A percentile compares a stretch with the other conserved stretches of the same genome.
These are phyloP conservation scores for Andrena haemorrhoa DNA, from an alignment of 2,888 invertebrate species.

Conservation along the genomic window DNA sequence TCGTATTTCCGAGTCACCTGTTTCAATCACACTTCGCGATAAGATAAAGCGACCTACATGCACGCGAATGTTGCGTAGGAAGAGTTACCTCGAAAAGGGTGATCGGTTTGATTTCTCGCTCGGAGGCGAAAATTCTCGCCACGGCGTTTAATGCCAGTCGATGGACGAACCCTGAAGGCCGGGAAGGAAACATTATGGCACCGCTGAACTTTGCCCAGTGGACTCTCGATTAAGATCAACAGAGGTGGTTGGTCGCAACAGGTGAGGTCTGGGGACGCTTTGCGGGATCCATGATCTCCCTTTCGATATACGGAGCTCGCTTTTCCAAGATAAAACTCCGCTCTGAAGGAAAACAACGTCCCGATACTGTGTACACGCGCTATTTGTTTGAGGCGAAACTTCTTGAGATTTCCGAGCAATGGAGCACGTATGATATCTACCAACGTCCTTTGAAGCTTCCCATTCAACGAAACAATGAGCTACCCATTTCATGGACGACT, in stretches of 20 bases:
- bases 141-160: slow-evolving; percentile 3
- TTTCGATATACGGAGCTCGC: slow-evolving; percentile 46
- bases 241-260: slow-evolving; percentile 68
- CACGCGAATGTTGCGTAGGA: background rate
- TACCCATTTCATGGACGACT: background rate
- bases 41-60: slow-evolving; percentile 3
- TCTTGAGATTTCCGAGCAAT: background rate
- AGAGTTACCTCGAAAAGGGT: slow-evolving; percentile 24
- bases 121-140: slow-evolving; percentile 16
- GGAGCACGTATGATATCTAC: background rate
- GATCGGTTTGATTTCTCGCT: background rate
- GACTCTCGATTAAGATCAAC: slow-evolving; percentile 68
- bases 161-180: slow-evolving; percentile 7
- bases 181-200: slow-evolving; percentile 52
- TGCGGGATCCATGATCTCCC: slow-evolving; percentile 57
- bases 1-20: background rate
- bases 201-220: slow-evolving; percentile 57
- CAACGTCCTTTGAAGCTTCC: background rate
- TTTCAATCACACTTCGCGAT: slow-evolving; percentile 9
- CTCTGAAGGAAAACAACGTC: slow-evolving; percentile 20
- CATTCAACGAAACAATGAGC: background rate
- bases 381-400: background rate
- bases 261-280: slow-evolving; percentile 63
- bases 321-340: slow-evolving; percentile 25
- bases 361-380: background rate